Evolutionary conservation across 2,113 vertebrate genomes (phyloP).

Genomic region (Rhinopomastus cyanomelas): DNA sequence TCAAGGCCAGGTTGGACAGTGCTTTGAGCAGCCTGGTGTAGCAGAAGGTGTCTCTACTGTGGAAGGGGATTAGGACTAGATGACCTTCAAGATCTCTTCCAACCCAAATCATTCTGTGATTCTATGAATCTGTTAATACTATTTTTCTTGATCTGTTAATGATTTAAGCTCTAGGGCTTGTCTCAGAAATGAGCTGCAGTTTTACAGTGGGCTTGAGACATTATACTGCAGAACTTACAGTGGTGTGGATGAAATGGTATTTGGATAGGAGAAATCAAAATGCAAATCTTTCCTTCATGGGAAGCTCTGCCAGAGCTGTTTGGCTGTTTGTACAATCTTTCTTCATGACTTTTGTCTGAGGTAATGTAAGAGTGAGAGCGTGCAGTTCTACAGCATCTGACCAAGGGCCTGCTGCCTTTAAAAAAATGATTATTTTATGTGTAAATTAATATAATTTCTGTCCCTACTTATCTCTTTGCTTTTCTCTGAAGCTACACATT

Average conservation of each 20-base stretch:
- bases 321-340: neutral
- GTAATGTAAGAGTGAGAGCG: neutral
- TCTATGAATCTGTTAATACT: neutral
- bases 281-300: neutral
- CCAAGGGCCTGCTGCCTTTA: neutral
- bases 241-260: neutral
- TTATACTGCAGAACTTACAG: neutral
- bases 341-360: neutral
- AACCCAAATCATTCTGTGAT: neutral
- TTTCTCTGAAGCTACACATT: neutral
- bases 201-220: neutral
- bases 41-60: neutral
- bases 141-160: neutral
- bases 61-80: neutral
- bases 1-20: neutral
- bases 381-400: neutral
- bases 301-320: neutral
- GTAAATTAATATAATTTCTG: neutral
- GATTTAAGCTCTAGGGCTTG: neutral
- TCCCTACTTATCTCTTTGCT: neutral
- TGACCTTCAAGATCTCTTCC: neutral
- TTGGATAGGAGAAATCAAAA: neutral
- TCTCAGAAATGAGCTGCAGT: neutral
- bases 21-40: neutral
- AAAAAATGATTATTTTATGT: neutral